Evolutionary conservation across 2,113 vertebrate genomes (phyloP).

Genomic region (Xerus inauris): DNA sequence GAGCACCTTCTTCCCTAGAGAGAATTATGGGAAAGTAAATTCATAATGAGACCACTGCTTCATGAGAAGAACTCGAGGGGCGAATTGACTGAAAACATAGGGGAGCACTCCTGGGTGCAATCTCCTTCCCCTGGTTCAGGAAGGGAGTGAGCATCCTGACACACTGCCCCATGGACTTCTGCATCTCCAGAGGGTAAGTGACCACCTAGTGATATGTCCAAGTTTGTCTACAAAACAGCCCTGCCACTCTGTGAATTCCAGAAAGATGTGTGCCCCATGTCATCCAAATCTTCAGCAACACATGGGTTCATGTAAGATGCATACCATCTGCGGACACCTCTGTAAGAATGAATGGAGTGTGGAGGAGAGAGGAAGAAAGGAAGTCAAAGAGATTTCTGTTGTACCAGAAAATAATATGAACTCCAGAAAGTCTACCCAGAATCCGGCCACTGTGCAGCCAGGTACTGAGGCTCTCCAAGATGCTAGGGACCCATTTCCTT

Average conservation of each 20-base stretch:
- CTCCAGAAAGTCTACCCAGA: background rate
- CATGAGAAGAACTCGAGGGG: background rate
- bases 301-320: rapidly evolving
- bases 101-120: background rate
- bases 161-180: background rate
- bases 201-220: background rate
- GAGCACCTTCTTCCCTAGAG: background rate
- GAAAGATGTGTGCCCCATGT: rapidly evolving
- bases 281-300: background rate
- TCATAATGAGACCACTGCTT: background rate
- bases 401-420: background rate
- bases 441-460: too few species aligned
- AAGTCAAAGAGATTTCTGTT: background rate
- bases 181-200: background rate
- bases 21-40: background rate
- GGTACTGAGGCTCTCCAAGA: background rate
- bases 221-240: background rate
- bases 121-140: background rate
- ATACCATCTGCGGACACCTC: background rate
- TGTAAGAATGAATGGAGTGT: background rate
- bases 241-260: background rate
- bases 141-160: background rate
- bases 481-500: background rate
- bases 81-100: background rate
- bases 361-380: background rate